Conservation (phyloP, 1,140 invertebrate genomes). For the Euglossa dilemma region DNA sequence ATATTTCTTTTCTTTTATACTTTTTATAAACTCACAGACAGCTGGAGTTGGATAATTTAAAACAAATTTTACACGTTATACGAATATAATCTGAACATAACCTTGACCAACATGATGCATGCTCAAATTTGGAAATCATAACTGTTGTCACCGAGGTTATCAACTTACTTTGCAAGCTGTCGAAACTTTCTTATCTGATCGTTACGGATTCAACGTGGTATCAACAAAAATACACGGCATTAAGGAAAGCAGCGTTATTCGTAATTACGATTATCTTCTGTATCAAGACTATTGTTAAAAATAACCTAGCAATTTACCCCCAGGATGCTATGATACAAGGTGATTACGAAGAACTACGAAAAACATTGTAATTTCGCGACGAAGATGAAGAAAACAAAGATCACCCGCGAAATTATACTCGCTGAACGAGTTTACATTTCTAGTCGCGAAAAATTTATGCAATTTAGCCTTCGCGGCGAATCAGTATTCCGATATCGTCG, state of each 20-base stretch:
- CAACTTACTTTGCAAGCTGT: background rate
- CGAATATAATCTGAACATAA: background rate
- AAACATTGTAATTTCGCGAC: background rate
- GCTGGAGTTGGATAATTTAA: background rate
- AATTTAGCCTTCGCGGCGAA: conserved; percentile 34
- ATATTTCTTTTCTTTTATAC: no score
- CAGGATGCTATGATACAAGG: background rate
- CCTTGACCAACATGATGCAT: background rate
- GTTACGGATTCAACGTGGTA: no score
- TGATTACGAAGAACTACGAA: background rate
- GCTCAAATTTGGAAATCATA: conserved; percentile 12
- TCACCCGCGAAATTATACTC: background rate
- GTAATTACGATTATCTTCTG: no score
- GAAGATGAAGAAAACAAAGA: background rate
- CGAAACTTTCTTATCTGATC: background rate
- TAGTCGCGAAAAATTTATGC: conserved; percentile 39
- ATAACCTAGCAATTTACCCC: background rate
- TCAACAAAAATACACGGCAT: background rate
- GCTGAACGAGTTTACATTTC: conserved; percentile 22
- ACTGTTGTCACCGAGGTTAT: background rate
- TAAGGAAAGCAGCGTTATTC: background rate
- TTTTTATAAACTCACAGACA: no score
- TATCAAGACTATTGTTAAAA: background rate
- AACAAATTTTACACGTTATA: background rate
- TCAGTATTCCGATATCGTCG: conserved; percentile 43